These are phyloP conservation scores for Meandrusa payeni DNA, from an alignment of 2,888 invertebrate genomes.

Conservation along the genomic window DNA sequence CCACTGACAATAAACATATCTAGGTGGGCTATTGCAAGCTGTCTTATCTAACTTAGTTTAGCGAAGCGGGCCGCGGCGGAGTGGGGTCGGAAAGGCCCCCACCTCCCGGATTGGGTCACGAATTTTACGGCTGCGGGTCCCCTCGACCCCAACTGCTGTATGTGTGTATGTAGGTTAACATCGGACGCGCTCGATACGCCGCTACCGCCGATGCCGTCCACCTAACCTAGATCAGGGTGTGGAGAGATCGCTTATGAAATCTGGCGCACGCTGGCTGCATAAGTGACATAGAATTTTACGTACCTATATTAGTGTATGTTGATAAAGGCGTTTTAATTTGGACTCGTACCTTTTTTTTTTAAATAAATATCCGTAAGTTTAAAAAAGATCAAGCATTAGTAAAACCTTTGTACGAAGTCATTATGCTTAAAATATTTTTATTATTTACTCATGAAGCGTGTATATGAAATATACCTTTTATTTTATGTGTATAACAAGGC, in stretches of 20 bases:
- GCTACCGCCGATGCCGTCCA: conserved; percentile 72
- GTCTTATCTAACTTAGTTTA: conserved; percentile 16
- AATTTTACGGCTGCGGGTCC: conserved; percentile 67
- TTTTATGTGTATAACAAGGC: no score
- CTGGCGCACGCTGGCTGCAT: conserved; percentile 73
- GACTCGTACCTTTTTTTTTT: no score
- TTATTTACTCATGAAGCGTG: no score
- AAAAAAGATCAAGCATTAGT: no score
- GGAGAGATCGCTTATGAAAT: conserved; percentile 80
- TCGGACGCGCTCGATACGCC: conserved; percentile 79
- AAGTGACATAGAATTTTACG: conserved; percentile 64
- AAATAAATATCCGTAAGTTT: no score
- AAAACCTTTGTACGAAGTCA: no score
- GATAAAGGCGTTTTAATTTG: not conserved
- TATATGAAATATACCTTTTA: no score
- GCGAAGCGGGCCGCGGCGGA: conserved; percentile 30
- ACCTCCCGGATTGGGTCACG: conserved; percentile 55
- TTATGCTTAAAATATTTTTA: no score
- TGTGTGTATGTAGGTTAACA: conserved; percentile 76
- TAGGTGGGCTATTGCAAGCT: not conserved
- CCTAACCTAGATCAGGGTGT: conserved; percentile 80
- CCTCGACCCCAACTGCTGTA: conserved; percentile 68
- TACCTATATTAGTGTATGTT: conserved; percentile 47
- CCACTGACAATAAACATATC: conserved; percentile 2
- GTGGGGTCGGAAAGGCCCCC: conserved; percentile 43